phyloP scores from a whole-genome alignment of 2,113 vertebrate genomes.

The Nesoenas mayeri region DNA sequence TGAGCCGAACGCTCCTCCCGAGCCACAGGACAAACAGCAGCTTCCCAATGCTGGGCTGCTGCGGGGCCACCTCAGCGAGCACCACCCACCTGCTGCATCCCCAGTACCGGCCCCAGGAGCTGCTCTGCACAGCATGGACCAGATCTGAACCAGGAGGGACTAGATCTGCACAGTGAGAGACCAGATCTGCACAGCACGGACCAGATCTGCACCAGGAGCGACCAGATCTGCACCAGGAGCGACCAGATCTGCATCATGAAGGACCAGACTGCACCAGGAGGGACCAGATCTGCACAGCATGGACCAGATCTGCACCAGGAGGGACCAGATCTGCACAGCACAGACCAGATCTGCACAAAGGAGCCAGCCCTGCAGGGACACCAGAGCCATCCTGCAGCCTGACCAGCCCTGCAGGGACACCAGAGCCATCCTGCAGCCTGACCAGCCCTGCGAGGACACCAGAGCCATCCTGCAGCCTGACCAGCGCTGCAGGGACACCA shows the following conservation, averaged over 20 bases:
- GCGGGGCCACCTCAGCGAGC: background rate
- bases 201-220: background rate
- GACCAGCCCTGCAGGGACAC: too few species aligned
- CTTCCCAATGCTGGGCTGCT: background rate
- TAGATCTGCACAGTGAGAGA: accelerated
- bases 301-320: too few species aligned
- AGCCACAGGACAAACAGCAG: background rate
- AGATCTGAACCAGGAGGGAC: accelerated
- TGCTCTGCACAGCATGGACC: background rate
- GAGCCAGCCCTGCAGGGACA: too few species aligned
- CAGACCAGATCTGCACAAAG: background rate
- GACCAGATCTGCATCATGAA: too few species aligned
- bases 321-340: too few species aligned
- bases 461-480: background rate
- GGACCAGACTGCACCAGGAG: too few species aligned
- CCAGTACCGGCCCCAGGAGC: background rate
- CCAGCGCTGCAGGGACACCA: too few species aligned
- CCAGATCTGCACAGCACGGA: background rate
- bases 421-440: background rate
- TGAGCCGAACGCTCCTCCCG: background rate
- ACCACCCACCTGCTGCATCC: background rate
- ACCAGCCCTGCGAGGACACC: too few species aligned
- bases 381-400: too few species aligned
- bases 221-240: too few species aligned
- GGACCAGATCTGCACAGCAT: too few species aligned